Base-by-base conservation (phyloP, 2,888 invertebrate genomes). In the Sclerodermus sp. region DNA sequence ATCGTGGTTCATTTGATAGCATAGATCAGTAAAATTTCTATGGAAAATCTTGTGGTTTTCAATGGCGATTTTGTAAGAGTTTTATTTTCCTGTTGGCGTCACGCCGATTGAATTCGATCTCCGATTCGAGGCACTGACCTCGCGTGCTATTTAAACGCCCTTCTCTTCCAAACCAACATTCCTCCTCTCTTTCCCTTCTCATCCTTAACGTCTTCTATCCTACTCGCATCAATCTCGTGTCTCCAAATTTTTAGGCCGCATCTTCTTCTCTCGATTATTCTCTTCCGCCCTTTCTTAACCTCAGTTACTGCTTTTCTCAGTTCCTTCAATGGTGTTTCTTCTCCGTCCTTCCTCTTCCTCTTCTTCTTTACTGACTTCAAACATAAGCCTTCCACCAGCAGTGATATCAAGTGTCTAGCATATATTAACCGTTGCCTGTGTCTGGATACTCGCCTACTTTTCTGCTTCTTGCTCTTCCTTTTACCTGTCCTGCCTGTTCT, bases 101-200 rank as follows among this genome's bases (percentile, higher is more conserved):
- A 55, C 60, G 50, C 47, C 70, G 68, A 74, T 74, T 59, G 60
- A 62, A 60, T 64, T 64, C 66, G 66, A 71, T 70, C 69, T 66
- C 66, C 64, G 64, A 69, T 73, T 69, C 70, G 64, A 76, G 74
- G 71, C 76, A 76, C 70, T 75, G 76, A 76, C 76, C 76, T 73
- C 73, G 70, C 69, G 71, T 73, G 73, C 76, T 71, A 74, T 73
- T 75, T 74, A 74, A 70, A 62, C 67, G 64, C 65, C 61, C 62
- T 62, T 52, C 57, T 53, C 58, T 40, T 23, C 48, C 53, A 29
- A 49, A 42, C 42, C 32, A 32, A 31, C 10, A 15, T 15, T 31
- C 13, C 34, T 34, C 32, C 38, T 43, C 37, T 46, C 36, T 36
- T 45, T 31, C 44, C 12, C 45, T 15, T 17, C 45, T 39, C 31